Evolutionary conservation across 2,888 invertebrate species (phyloP), one percentile per base, ranked within the genome.

Genomic region (Orthosia cruda): DNA sequence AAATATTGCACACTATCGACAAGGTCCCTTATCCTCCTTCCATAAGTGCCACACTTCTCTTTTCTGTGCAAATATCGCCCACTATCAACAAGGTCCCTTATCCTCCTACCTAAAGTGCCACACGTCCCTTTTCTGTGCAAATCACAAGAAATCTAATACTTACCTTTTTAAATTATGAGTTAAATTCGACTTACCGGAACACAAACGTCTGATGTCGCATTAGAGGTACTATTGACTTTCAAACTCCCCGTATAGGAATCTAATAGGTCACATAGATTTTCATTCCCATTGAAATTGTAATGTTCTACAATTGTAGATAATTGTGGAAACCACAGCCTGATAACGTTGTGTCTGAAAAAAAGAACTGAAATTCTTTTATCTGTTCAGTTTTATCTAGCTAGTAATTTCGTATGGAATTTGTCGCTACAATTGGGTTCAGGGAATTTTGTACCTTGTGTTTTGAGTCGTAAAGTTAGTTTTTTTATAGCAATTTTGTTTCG

Each of bases 311-410:
- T 90, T 2, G 93, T 91, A 15, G 92, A 93, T 69, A 94, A 83
- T 86, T 94, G 94, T n/a, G 94, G 93, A 70, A 90, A 94, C 94
- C 94, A 94, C 0, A 94, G 82, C 4, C 91, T 89, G 45, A 91
- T 59, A 9, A 91, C 88, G 68, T 93, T 93, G 81, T 91, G 92
- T 74, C 93, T 94, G 79, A 54, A 89, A 86, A 72, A 80, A 52
- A 45, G 45, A n/a, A 49, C 49, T 7, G 16, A 58, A 20, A 47
- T 57, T 59, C 32, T 32, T 75, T 55, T 73, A 84, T 80, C 74
- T 59, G 54, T 52, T 16, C 16, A 23, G 32, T 73, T 64, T 55
- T 23, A 77, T 80, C 77, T 63, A 81, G 65, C 61, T 59, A 66
- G 68, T n/a, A 62, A 73, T 84, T 74, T 72, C 16, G 50, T 71